phyloP scores from a whole-genome alignment of 2,888 invertebrate species.

The Rhyacophila evoluta region DNA sequence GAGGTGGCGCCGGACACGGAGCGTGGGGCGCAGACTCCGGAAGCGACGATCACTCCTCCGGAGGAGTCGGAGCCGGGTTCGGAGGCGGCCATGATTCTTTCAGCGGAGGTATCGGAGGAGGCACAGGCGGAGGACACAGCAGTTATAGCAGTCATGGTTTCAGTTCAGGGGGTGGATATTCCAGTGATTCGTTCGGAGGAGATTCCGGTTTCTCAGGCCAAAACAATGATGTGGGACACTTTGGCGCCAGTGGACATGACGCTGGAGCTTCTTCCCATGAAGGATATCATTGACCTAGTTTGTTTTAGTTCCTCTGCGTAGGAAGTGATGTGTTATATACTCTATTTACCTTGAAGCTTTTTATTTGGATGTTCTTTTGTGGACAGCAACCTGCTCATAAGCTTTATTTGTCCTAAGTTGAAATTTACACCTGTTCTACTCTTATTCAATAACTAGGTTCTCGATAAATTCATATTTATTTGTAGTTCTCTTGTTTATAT shows the following conservation, averaged over 20 bases:
- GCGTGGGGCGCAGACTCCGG: constrained; percentile 62
- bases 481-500: background rate
- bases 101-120: background rate
- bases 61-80: constrained; percentile 49
- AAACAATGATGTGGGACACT: constrained; percentile 20
- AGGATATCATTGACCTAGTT: constrained; percentile 34
- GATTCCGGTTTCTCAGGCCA: constrained; percentile 29
- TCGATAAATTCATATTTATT: background rate
- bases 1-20: constrained; percentile 61
- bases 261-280: background rate
- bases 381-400: background rate
- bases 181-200: constrained; percentile 43
- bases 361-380: background rate
- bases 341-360: background rate
- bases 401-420: background rate
- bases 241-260: background rate
- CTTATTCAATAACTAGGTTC: background rate
- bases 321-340: background rate
- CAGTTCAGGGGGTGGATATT: constrained; percentile 30
- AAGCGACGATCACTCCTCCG: constrained; percentile 55
- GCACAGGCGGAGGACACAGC: constrained; percentile 15
- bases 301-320: background rate
- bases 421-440: background rate
- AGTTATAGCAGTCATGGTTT: background rate
- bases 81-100: constrained; percentile 20